phyloP scores from a whole-genome alignment of 2,113 vertebrate genomes.

The Pholis gunnellus region DNA sequence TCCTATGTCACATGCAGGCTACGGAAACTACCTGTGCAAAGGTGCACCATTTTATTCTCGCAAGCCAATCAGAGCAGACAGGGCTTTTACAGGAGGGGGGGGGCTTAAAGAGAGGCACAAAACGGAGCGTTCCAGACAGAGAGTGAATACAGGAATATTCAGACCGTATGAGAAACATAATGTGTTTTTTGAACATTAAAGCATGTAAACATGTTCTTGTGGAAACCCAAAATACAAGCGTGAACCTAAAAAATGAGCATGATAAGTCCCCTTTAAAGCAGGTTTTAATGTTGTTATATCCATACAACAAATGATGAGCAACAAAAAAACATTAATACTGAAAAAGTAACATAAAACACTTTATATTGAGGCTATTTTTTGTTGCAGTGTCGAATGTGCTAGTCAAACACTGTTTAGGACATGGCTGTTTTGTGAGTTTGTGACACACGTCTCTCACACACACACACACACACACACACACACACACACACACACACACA shows the following conservation, averaged over 20 bases:
- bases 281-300: not conserved
- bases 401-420: slow-evolving; percentile 3
- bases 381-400: not conserved
- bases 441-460: slow-evolving; percentile 2
- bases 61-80: not conserved
- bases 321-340: not conserved
- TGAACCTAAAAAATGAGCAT: not conserved
- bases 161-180: no score
- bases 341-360: not conserved
- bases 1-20: not conserved
- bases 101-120: no score
- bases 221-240: no score
- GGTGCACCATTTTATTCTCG: not conserved
- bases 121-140: no score
- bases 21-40: not conserved
- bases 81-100: not conserved
- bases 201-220: not conserved
- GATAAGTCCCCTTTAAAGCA: not conserved
- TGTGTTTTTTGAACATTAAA: not conserved
- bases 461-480: no score
- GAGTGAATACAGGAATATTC: no score
- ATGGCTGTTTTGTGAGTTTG: not conserved
- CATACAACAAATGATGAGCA: slow-evolving; percentile 4
- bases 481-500: slow-evolving; percentile 23
- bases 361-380: not conserved